Base-by-base conservation (phyloP, 2,888 invertebrate species). In the Eustalomyia histrio region DNA sequence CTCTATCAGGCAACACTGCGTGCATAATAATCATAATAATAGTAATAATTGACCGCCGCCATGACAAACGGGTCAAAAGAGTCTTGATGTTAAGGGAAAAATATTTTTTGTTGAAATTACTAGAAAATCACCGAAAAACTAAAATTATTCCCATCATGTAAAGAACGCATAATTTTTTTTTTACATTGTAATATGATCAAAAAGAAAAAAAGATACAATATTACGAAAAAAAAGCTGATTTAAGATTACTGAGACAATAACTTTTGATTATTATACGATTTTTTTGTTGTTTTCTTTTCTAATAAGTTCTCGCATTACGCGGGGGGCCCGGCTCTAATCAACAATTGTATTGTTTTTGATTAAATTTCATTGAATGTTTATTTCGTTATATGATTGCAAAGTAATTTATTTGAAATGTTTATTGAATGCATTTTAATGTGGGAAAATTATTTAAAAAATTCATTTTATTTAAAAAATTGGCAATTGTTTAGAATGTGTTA, bases 61-160 rank as follows among this genome's bases (percentile, higher is more conserved):
- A 52, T 67, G 71, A 57, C 61, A 71, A 81, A 71, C 65, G 50
- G 47, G 58, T 69, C 68, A 60, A 72, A 53, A 55, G 43, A 64
- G 35, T 53, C 16, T 8, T 64, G 43, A 35, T 5, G 7, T 7
- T 21, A 24, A 24, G 9, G 43, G 55, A 43, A 47, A 58, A 12
- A 78, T 72, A 53, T 64, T n/a, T 18, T 58, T 76, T 17, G 33
- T 76, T 69, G 35, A 76, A 72, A 76, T 76, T 33, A 58, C 39
- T 53, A 50, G 55, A 80, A 75, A 80, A 60, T 80, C 47, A 69
- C 64, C 58, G 58, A 73, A 71, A 29, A 63, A 53, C 29, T 33
- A n/a, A 53, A 74, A 75, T 78, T 81, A 81, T 75, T 81, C 78
- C 50, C 58, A 64, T 78, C 81, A 67, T 78, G 71, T 63, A 78